A percentile compares a stretch with the other conserved stretches of the same genome.
These are phyloP conservation scores for Cephus sareptanus DNA, from an alignment of 2,888 invertebrate species.

Conservation along the genomic window DNA sequence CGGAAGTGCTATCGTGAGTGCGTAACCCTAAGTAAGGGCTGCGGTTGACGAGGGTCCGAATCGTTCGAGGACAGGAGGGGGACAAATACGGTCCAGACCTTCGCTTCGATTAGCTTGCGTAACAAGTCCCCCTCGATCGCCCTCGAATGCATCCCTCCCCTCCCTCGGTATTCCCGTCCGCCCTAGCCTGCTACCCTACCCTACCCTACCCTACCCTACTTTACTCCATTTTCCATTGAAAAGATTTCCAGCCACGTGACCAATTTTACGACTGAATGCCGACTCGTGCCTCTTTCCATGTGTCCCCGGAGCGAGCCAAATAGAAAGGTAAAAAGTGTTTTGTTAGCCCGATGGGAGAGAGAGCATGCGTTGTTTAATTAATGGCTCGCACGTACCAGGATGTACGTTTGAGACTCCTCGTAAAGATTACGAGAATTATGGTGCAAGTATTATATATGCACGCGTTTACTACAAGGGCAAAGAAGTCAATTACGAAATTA, in stretches of 20 bases:
- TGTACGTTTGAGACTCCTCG: too few relatives aligned
- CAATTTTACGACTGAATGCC: constrained; percentile 54
- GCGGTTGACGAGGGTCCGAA: too few relatives aligned
- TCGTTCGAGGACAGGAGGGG: too few relatives aligned
- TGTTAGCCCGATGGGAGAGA: constrained; percentile 1
- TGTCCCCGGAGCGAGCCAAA: constrained; percentile 14
- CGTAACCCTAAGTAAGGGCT: too few relatives aligned
- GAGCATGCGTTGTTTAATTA: constrained; percentile 21
- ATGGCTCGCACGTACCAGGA: constrained; percentile 6
- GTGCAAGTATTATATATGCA: too few relatives aligned
- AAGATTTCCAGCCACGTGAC: constrained; percentile 56
- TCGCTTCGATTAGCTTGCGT: constrained; percentile 29
- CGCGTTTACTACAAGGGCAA: too few relatives aligned
- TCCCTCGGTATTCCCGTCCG: constrained; percentile 2
- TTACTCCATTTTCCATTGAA: constrained; percentile 29
- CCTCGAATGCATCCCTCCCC: constrained; percentile 19
- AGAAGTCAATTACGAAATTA: too few relatives aligned
- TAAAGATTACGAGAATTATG: too few relatives aligned
- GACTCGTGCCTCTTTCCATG: constrained; percentile 34
- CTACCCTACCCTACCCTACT: too few relatives aligned
- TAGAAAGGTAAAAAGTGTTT: constrained; percentile 19
- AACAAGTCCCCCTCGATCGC: constrained; percentile 41
- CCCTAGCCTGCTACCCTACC: not conserved
- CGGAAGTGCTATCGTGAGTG: too few relatives aligned
- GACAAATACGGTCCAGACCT: too few relatives aligned